Conservation (phyloP, 2,888 invertebrate species). For the Caenorhabditis uteleia region DNA sequence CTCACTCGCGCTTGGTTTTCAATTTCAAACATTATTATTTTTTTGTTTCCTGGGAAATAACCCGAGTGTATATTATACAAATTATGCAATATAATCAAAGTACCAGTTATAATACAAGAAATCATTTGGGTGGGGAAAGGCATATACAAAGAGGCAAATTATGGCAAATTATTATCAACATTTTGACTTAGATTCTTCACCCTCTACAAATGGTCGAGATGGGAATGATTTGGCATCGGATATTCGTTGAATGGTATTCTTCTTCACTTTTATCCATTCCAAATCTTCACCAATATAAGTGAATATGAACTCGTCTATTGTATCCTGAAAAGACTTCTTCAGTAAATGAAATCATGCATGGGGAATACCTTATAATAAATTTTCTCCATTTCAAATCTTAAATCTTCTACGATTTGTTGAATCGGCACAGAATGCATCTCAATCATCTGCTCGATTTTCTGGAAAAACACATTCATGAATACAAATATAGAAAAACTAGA, state of each 20-base stretch:
- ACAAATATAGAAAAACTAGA: no score
- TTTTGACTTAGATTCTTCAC: no score
- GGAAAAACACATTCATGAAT: constrained; percentile 32
- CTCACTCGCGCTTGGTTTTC: no score
- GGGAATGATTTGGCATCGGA: constrained; percentile 39
- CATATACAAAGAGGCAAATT: no score
- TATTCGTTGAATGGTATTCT: constrained; percentile 42
- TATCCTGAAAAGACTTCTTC: constrained; percentile 35
- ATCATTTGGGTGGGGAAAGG: no score
- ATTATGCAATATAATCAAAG: no score
- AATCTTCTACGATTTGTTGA: constrained; percentile 47
- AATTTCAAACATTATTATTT: no score
- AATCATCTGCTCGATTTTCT: constrained; percentile 61
- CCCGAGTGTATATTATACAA: no score
- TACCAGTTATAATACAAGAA: no score
- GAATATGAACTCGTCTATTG: constrained; percentile 63
- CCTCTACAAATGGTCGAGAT: constrained; percentile 42
- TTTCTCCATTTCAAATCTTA: constrained; percentile 54
- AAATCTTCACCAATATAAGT: constrained; percentile 56
- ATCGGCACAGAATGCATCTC: constrained; percentile 49
- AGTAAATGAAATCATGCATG: neutral
- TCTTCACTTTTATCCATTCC: constrained; percentile 48
- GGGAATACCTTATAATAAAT: constrained; percentile 52
- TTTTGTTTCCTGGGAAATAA: no score
- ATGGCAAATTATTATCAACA: neutral